A percentile compares a stretch with the other conserved stretches of the same genome.
phyloP scores from a whole-genome alignment of 92 coral and sea anemone genomes.

The Porites divaricata region DNA sequence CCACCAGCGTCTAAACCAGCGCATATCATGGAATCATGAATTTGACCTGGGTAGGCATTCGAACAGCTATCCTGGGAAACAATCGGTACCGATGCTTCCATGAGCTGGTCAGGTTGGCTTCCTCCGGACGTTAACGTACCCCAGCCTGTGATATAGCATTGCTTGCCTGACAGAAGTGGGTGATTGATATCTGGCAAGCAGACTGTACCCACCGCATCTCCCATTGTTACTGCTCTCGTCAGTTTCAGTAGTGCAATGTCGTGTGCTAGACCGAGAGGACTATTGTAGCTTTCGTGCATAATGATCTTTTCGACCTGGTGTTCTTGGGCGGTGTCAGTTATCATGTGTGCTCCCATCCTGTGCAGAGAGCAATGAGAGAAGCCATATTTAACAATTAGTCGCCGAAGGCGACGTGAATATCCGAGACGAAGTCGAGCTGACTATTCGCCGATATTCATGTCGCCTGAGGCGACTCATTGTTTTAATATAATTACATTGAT shows the following conservation, averaged over 20 bases:
- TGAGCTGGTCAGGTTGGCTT: not conserved
- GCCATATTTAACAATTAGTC: too few relatives aligned
- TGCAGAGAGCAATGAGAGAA: not conserved
- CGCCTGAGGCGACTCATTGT: too few relatives aligned
- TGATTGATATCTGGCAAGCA: slow-evolving; percentile 44
- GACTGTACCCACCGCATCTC: slow-evolving; percentile 18
- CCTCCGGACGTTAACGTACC: slow-evolving; percentile 28
- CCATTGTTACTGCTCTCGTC: not conserved
- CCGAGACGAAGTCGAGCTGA: too few relatives aligned
- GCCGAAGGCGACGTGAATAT: too few relatives aligned
- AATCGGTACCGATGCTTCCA: slow-evolving; percentile 36
- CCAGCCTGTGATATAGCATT: slow-evolving; percentile 58
- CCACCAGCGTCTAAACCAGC: slow-evolving; percentile 32
- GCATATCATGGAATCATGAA: slow-evolving; percentile 32
- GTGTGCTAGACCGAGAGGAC: not conserved
- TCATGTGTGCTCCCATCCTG: slow-evolving; percentile 13
- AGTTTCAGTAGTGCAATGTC: slow-evolving; percentile 42
- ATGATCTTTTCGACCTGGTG: slow-evolving; percentile 10
- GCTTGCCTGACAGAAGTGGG: slow-evolving; percentile 6
- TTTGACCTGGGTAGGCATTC: not conserved
- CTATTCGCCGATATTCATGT: too few relatives aligned
- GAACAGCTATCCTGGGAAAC: not conserved
- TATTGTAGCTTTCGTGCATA: slow-evolving; percentile 32
- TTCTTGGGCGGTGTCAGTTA: not conserved
- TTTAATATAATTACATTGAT: too few relatives aligned